A percentile compares a stretch with the other conserved stretches of the same genome.
Evolutionary conservation across 2,888 invertebrate genomes (phyloP).

Genomic region (Stenurella melanura): DNA sequence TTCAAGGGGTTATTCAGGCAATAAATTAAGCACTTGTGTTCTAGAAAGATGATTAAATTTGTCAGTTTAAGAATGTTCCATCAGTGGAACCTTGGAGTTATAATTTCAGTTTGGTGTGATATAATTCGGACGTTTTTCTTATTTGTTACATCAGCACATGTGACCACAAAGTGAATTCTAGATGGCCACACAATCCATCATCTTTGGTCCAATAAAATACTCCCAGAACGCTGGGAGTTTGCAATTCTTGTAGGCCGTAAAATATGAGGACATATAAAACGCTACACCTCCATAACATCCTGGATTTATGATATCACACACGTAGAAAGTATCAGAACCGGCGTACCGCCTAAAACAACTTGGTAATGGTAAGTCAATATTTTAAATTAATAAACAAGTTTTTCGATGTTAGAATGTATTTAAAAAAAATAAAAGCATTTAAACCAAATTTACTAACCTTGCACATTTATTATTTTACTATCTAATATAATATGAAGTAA

Average conservation of each 20-base stretch:
- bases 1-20: conserved; percentile 31
- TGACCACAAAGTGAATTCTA: neutral
- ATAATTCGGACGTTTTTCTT: too few species aligned
- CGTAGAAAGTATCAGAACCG: neutral
- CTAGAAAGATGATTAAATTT: conserved; percentile 45
- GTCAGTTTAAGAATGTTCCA: conserved; percentile 24
- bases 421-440: too few species aligned
- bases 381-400: too few species aligned
- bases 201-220: neutral
- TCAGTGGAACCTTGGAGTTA: too few species aligned
- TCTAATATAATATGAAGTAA: too few species aligned
- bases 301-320: neutral
- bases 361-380: too few species aligned
- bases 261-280: neutral
- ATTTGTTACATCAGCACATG: neutral
- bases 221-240: neutral
- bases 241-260: neutral
- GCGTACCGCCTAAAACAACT: too few species aligned
- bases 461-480: too few species aligned
- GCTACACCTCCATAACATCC: neutral
- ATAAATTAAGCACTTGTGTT: conserved; percentile 45
- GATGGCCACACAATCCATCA: neutral
- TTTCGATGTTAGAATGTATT: too few species aligned
- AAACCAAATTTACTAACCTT: too few species aligned
- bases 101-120: too few species aligned